Conservation (phyloP, 2,113 vertebrate species). For the Crotophaga sulcirostris region DNA sequence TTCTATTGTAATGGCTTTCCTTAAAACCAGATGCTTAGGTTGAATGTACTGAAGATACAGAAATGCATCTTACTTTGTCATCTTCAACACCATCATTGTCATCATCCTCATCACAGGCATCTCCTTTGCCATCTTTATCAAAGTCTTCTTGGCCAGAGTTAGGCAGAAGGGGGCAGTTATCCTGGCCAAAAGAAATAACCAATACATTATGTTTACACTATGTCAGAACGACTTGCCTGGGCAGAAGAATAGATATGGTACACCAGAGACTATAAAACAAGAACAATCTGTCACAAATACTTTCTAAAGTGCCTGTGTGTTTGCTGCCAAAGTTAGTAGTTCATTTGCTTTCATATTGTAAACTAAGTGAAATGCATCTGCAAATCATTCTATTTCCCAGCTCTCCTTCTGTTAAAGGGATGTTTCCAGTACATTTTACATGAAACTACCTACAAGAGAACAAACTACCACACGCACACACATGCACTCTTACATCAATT, state of each 20-base stretch:
- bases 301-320: background rate
- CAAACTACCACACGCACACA: background rate
- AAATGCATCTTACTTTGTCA: conserved; percentile 81
- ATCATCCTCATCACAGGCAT: conserved; percentile 96
- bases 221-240: background rate
- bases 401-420: background rate
- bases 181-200: conserved; percentile 75
- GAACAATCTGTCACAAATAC: background rate
- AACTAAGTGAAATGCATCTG: conserved; percentile 12
- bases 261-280: background rate
- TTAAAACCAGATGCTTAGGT: background rate
- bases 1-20: background rate
- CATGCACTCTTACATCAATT: background rate
- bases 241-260: background rate
- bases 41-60: background rate
- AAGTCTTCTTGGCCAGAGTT: conserved; percentile 99
- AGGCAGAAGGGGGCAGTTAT: conserved; percentile 95
- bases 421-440: background rate
- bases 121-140: conserved; percentile 93
- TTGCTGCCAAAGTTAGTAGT: conserved; percentile 19
- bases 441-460: background rate
- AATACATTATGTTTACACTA: background rate
- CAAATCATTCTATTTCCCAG: background rate
- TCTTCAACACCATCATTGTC: conserved; percentile 93
- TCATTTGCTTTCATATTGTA: conserved; percentile 11